Base-by-base conservation (phyloP, 1,140 invertebrate genomes). In the Wiebesia pumilae region DNA sequence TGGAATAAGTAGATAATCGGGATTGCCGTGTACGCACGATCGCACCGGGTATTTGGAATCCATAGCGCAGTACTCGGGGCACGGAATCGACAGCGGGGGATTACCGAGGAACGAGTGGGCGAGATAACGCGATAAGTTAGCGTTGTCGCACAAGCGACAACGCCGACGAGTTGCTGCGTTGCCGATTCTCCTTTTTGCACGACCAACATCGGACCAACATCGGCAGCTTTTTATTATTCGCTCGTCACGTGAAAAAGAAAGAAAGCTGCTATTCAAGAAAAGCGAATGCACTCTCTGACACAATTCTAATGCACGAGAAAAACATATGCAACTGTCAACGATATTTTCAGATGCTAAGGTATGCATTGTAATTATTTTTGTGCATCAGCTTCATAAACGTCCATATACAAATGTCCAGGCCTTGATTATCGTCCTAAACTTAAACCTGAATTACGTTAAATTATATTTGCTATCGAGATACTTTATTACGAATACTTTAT, bases 61-160 rank as follows among this genome's bases (percentile, higher is more conserved):
- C 69, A 51, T 71, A 81, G 79, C 40, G n/a, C n/a, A 40, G n/a
- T 67, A 51, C 85, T 33, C 67, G 40, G 78, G 21, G 38, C 54
- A 77, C 58, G 80, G 65, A 81, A 65, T 82, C 38, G 84, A 85
- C 81, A 80, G 73, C 62, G 24, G 43, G 30, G 65, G 77, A 84
- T 73, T 62, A 84, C 65, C 38, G 78, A 40, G 67, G 79, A 86
- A 79, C n/a, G 81, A 58, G 67, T 87, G 69, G 71, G 83, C 33
- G 81, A 86, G 80, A 85, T 75, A 81, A 82, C 73, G 84, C 77
- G 84, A 80, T 85, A 85, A 77, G 43, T 38, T 88, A 47, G 19
- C 86, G 86, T 77, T 88, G 88, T 87, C 89, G 87, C 89, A 87
- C 89, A 89, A 87, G 87, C 84, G 88, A 88, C 90, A 87, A 81